These are phyloP conservation scores for Kryptolebias marmoratus DNA, from an alignment of 2,113 vertebrate species.

Conservation along the genomic window DNA sequence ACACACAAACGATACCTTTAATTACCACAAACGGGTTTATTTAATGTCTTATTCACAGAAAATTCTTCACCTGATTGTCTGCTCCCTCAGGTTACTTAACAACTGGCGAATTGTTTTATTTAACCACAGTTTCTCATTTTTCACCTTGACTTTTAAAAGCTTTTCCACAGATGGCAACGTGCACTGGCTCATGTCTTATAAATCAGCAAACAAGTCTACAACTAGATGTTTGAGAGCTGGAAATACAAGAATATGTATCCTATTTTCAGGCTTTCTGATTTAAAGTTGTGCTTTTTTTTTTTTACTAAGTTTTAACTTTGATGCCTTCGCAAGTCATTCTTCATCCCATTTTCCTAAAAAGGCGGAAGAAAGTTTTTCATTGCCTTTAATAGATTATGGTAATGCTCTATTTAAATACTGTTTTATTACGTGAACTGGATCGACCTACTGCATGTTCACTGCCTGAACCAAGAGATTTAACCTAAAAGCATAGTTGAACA, in stretches of 20 bases:
- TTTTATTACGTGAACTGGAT: neutral
- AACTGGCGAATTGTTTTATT: neutral
- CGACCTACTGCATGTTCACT: neutral
- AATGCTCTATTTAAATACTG: neutral
- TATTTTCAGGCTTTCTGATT: neutral
- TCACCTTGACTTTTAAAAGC: neutral
- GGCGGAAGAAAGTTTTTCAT: neutral
- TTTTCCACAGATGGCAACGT: neutral
- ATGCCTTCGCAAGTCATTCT: neutral
- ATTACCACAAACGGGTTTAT: too few relatives aligned
- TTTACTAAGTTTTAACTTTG: neutral
- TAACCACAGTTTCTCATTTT: neutral
- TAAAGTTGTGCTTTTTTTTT: neutral
- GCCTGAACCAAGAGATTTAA: slow-evolving; percentile 15
- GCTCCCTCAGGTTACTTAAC: neutral
- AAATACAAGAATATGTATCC: neutral
- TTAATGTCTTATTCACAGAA: too few relatives aligned
- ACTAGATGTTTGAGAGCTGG: neutral
- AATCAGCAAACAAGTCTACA: slow-evolving; percentile 2
- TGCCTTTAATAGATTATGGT: neutral
- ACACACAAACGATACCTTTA: too few relatives aligned
- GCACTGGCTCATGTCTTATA: neutral
- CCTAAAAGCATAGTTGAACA: neutral
- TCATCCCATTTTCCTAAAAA: neutral
- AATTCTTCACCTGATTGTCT: neutral